Evolutionary conservation across 1,140 invertebrate species (phyloP).

Genomic region (Nephotettix cincticeps): DNA sequence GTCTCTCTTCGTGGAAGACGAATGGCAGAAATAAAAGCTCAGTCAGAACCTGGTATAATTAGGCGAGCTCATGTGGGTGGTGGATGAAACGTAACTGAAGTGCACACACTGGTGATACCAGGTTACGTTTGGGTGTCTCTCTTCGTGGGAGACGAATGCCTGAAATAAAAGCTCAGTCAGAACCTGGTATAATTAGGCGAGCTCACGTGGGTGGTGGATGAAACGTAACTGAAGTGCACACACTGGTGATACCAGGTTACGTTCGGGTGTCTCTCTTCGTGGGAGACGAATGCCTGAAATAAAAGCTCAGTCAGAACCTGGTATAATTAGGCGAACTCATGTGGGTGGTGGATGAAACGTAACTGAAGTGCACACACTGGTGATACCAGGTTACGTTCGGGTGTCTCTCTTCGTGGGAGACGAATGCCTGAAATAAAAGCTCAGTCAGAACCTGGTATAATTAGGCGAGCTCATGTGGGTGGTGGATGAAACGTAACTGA

Average conservation of each 20-base stretch:
- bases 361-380: no score
- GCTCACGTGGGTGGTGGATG: constrained; percentile 64
- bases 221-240: constrained; percentile 67
- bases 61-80: constrained; percentile 68
- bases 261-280: constrained; percentile 73
- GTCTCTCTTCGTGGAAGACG: constrained; percentile 77
- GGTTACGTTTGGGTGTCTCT: constrained; percentile 68
- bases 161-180: constrained; percentile 51
- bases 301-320: no score
- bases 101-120: constrained; percentile 83
- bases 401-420: no score
- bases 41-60: constrained; percentile 72
- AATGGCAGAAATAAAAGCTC: constrained; percentile 58
- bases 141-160: constrained; percentile 78
- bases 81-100: constrained; percentile 61
- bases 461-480: no score
- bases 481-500: no score
- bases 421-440: no score
- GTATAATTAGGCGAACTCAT: no score
- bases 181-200: constrained; percentile 72
- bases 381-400: no score
- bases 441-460: no score
- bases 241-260: constrained; percentile 78
- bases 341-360: no score
- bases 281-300: constrained; percentile 73